phyloP scores from a whole-genome alignment of 2,113 vertebrate species.

The Ceyx cyanopectus region DNA sequence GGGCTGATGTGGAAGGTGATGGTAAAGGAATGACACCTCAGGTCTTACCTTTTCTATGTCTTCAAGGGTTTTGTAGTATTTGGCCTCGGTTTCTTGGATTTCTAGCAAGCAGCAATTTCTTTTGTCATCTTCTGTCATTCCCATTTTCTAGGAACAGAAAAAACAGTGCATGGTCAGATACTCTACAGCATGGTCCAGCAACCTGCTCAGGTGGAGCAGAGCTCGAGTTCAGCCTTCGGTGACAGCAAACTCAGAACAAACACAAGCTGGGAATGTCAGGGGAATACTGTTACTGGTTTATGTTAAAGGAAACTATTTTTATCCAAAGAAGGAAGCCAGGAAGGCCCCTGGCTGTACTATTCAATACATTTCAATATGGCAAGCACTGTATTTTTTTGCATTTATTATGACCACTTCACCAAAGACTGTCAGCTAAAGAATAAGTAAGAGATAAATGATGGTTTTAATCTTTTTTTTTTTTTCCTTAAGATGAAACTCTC shows the following conservation, averaged over 20 bases:
- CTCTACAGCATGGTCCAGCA: neutral
- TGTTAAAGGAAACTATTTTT: neutral
- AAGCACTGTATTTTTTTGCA: neutral
- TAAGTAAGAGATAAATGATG: neutral
- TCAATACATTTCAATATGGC: neutral
- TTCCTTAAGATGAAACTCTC: neutral
- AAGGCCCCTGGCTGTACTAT: neutral
- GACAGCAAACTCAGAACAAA: neutral
- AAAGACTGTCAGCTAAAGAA: neutral
- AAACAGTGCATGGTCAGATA: fast-evolving
- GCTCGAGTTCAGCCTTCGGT: neutral
- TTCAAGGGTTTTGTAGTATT: conserved; percentile 96
- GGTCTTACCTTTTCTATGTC: conserved; percentile 92
- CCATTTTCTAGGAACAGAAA: conserved; percentile 88
- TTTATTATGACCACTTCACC: neutral
- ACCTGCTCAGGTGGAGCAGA: neutral
- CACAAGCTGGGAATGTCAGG: neutral
- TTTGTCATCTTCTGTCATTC: conserved; percentile 98
- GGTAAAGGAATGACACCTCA: neutral
- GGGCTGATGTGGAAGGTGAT: neutral
- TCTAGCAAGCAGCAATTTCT: conserved; percentile 95
- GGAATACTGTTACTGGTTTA: neutral
- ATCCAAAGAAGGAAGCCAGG: neutral
- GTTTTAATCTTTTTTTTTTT: neutral
- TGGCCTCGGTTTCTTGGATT: conserved; percentile 96